Conservation (phyloP, 2,888 invertebrate species). For the Aspidiotus destructor region DNA sequence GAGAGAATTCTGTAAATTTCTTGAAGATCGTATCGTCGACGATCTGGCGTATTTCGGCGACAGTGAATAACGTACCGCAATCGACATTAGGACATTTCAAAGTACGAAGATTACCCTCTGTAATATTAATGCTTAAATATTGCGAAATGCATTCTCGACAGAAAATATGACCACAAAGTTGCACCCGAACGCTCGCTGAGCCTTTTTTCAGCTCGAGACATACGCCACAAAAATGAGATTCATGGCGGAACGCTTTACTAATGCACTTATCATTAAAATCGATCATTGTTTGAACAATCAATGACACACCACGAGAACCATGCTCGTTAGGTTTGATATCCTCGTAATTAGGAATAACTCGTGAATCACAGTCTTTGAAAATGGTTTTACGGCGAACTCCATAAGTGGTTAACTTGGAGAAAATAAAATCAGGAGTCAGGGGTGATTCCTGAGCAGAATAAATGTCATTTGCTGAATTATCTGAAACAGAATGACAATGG, state of each 20-base stretch:
- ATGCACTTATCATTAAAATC: slow-evolving; percentile 17
- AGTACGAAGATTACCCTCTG: slow-evolving; percentile 5
- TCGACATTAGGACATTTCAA: slow-evolving; percentile 7
- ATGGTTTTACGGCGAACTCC: slow-evolving; percentile 9
- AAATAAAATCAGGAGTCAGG: slow-evolving; percentile 2
- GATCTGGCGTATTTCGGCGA: slow-evolving; percentile 4
- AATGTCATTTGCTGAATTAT: background rate
- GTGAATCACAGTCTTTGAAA: background rate
- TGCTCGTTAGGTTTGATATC: no score
- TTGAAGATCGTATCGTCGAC: slow-evolving; percentile 11
- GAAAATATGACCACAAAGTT: slow-evolving; percentile 18
- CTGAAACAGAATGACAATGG: no score
- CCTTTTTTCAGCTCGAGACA: slow-evolving; percentile 19
- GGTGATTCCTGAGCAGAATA: background rate
- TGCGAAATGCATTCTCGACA: slow-evolving; percentile 15
- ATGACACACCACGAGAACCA: no score
- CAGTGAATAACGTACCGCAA: slow-evolving; percentile 9
- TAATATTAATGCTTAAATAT: slow-evolving; percentile 21
- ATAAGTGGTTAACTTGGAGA: background rate
- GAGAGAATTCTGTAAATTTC: slow-evolving; percentile 19
- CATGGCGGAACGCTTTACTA: slow-evolving; percentile 8
- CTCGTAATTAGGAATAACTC: slow-evolving; percentile 4
- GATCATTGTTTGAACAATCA: background rate
- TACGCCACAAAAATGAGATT: slow-evolving; percentile 5
- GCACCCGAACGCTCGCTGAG: slow-evolving; percentile 3